Base-by-base conservation (phyloP, 2,888 invertebrate species). In the Stenurella melanura region DNA sequence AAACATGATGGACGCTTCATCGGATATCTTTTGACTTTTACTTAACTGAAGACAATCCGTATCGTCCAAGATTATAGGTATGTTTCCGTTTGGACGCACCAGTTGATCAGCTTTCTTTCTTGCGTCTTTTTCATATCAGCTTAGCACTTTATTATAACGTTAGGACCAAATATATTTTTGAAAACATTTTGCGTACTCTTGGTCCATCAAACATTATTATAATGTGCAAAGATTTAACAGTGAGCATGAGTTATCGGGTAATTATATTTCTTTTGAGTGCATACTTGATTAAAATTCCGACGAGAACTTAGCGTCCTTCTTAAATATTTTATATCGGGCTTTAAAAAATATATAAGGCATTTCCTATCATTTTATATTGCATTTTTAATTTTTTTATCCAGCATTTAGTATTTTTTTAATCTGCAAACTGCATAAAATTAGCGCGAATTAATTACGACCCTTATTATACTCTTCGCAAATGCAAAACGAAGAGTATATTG, bases 141-240 rank as follows among this genome's bases (percentile, higher is more conserved):
- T 56, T 56, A 67, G 21, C 67, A 67, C 54, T 18, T 64, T 34
- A 19, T 54, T 15, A 26, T 67, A 54, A 26, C 54, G n/a, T 67
- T 34, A n/a, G 67, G 17, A n/a, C 26, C 54, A 67, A 67, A 67
- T 54, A 67, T 50, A 67, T 67, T 67, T 17, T 19, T 67, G 30
- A 67, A 54, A 17, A 2, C 21, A 67, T 67, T 67, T 21, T 54
- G 21, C 9, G 54, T 67, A 19, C 67, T 54, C 9, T 50, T 3
- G 30, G 42, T 26, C 12, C 54, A 56, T 67, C 67, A 67, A 54
- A 67, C 26, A 26, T 26, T 26, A 26, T 6, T 26, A 6, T 26
- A 34, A 34, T 0, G 9, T 4, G 12, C 17, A 34, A 30, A 64
- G 1, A 34, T n/a, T 64, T 34, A 34, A 34, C n/a, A 64, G 34